Evolutionary conservation across 2,797 vertebrate species (phyloP), one percentile per base, ranked within the genome.

Genomic region (Chelon auratus): DNA sequence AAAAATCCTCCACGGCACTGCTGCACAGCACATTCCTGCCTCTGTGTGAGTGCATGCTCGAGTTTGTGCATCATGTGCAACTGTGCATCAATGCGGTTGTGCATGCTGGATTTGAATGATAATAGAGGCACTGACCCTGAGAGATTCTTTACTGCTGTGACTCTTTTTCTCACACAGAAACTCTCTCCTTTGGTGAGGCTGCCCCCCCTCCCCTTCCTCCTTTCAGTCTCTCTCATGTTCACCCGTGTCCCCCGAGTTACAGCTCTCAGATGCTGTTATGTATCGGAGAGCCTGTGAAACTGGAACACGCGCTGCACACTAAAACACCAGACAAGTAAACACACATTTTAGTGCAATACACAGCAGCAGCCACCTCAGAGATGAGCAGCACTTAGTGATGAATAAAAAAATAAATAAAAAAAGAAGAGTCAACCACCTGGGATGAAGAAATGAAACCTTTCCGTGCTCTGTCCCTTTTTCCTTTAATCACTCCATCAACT

Each of bases 71-170:
- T 53, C 20, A 56, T 20, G 45, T 77, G 40, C 18, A 59, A 62
- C 58, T 58, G 51, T 66, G 57, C 24, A 24, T 36, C 40, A 33
- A 48, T 74, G 48, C 58, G 68, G 50, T 9, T 69, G 76, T 67
- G 67, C 36, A 64, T 20, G 54, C 57, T 63, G 61, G 65, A 88
- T 92, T 89, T 91, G 75, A 91, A 92, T 90, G 71, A 91, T 88
- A 90, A 91, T 81, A 75, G 84, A 87, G 48, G 73, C 80, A 68
- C 75, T 88, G 91, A 91, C 85, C 90, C 89, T 78, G 78, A 84
- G 81, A 90, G 83, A 78, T 66, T 79, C 75, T 84, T 84, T 80
- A 89, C 80, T 63, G 77, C 83, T 72, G 74, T 72, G 77, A 83
- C 86, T 80, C 62, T 76, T 79, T 83, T 76, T 81, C 78, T 78